Conservation (phyloP, 2,797 vertebrate genomes). For the Typhlichthys subterraneus region DNA sequence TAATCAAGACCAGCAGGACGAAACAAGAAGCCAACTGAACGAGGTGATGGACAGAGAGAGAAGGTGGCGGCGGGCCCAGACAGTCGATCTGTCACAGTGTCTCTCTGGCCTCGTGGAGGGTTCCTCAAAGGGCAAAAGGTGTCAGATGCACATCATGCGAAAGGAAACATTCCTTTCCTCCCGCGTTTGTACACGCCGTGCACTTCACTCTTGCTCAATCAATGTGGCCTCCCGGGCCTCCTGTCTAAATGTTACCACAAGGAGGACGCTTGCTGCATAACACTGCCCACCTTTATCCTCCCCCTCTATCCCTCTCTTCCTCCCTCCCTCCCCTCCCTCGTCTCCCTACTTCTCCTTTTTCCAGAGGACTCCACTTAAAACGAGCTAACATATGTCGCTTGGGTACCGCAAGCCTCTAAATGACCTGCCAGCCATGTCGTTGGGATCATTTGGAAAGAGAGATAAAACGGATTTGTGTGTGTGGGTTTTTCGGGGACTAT, state of each 20-base stretch:
- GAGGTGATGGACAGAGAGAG: slow-evolving; percentile 20
- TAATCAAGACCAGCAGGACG: slow-evolving; percentile 44
- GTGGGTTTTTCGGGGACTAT: slow-evolving; percentile 26
- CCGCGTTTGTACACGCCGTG: slow-evolving; percentile 48
- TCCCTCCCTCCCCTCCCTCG: background rate
- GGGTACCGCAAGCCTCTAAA: slow-evolving; percentile 33
- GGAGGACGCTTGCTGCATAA: slow-evolving; percentile 41
- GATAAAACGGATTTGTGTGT: slow-evolving; percentile 25
- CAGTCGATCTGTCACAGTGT: background rate
- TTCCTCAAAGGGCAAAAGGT: background rate
- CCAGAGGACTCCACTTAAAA: slow-evolving; percentile 14
- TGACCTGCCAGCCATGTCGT: slow-evolving; percentile 48
- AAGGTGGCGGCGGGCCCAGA: slow-evolving; percentile 27
- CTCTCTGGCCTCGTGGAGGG: no score
- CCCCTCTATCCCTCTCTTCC: background rate
- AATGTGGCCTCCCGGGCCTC: slow-evolving; percentile 55
- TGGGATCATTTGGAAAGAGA: slow-evolving; percentile 44
- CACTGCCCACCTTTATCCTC: slow-evolving; percentile 10
- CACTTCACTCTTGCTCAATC: slow-evolving; percentile 54
- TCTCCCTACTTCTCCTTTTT: slow-evolving; percentile 4
- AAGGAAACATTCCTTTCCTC: slow-evolving; percentile 17
- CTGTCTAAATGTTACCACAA: slow-evolving; percentile 75
- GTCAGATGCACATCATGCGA: slow-evolving; percentile 31
- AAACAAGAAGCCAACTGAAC: slow-evolving; percentile 50
- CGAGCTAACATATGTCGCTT: slow-evolving; percentile 26